phyloP scores from a whole-genome alignment of 2,113 vertebrate species.

The Microcebus ravelobensis region DNA sequence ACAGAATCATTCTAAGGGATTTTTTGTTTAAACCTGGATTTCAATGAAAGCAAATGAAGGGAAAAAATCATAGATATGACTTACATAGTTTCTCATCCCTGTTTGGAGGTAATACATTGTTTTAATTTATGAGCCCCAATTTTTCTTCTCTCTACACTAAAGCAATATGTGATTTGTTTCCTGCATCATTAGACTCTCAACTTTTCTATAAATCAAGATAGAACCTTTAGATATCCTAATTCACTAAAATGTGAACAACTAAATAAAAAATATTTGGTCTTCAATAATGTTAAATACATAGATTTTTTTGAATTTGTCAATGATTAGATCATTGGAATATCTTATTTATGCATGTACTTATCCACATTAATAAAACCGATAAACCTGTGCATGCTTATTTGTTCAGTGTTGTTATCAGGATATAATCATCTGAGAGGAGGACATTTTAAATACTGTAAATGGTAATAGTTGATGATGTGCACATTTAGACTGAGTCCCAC shows the following conservation, averaged over 20 bases:
- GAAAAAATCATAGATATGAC: neutral
- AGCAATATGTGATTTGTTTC: neutral
- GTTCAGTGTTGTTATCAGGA: constrained; percentile 2
- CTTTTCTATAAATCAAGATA: constrained; percentile 36
- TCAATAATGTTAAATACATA: constrained; percentile 31
- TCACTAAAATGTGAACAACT: neutral
- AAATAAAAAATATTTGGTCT: constrained; percentile 22
- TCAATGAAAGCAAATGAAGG: constrained; percentile 1
- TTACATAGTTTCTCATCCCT: neutral
- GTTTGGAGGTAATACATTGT: neutral
- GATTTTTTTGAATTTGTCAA: neutral
- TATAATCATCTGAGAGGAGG: neutral
- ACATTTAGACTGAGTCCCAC: neutral
- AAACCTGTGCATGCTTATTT: neutral
- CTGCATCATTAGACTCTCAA: neutral
- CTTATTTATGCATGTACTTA: neutral
- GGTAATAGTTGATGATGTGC: neutral
- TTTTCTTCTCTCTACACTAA: constrained; percentile 11
- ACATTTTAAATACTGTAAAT: constrained; percentile 9
- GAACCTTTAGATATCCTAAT: neutral
- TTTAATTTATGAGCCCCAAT: constrained; percentile 6
- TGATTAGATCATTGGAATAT: constrained; percentile 11
- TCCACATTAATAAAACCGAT: constrained; percentile 21
- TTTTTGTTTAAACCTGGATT: constrained; percentile 29
- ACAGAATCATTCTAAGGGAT: neutral